Evolutionary conservation across 1,140 invertebrate genomes (phyloP), one percentile per base, ranked within the genome.

Genomic region (Drosophila gunungcola): DNA sequence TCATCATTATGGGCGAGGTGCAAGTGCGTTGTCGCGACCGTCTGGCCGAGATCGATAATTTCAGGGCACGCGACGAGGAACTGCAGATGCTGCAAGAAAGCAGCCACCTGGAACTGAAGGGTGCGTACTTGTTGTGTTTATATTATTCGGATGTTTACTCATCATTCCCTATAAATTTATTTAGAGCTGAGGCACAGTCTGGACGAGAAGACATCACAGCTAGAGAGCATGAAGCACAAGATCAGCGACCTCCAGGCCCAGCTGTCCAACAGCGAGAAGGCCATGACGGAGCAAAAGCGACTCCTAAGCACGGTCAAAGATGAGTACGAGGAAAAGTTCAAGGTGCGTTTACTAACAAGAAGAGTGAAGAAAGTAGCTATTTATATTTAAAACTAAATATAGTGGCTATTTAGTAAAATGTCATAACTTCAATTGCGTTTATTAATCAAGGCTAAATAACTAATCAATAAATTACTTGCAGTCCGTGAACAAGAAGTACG

Each of bases 401-500:
- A 7, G 7, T 6, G 1, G 7, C 29, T 32, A 32, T 32, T 32
- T 32, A 32, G 6, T 7, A 32, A 32, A 32, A 32, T 6, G 29
- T 21, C 0, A 21, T 21, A 32, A 32, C 1, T 7, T 32, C 5
- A 6, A 6, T 7, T 32, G 6, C 7, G 7, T 32, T n/a, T n/a
- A 39, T 45, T 43, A 12, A 16, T 53, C 36, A 38, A 11, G 1
- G 3, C 36, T 34, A 42, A 41, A 21, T 21, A 21, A 21, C 16
- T 21, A 21, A 21, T 21, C 16, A 21, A 21, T 21, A 21, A 21
- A 21, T 21, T 43, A 12, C 6, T 75, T 76, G 4, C 39, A 94
- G 90, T 94, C 95, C 3, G 93, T 96, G 2, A 95, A 96, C 78
- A 95, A 95, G 45, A 96, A 96, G 86, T 97, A 96, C 85, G 93